phyloP scores from a whole-genome alignment of 1,140 invertebrate genomes.

The Drosophila bocki region DNA sequence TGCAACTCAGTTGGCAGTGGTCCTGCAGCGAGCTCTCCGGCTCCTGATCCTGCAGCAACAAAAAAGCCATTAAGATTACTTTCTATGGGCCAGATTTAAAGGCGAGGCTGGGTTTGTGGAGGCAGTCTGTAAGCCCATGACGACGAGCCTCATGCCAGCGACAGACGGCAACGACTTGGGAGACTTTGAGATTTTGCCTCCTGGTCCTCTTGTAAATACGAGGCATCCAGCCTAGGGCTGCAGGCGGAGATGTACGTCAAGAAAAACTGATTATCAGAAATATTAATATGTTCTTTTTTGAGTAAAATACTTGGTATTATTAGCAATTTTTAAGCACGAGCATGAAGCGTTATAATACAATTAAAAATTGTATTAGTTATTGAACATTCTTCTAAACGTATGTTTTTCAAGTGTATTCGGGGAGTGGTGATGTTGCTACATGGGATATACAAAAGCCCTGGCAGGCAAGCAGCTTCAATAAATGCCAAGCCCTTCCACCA shows the following conservation, averaged over 20 bases:
- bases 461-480: slow-evolving; percentile 44
- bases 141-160: slow-evolving; percentile 44
- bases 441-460: slow-evolving; percentile 31
- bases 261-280: neutral
- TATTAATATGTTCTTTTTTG: no score
- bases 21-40: slow-evolving; percentile 22
- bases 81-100: slow-evolving; percentile 72
- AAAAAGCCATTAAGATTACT: slow-evolving; percentile 83
- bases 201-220: slow-evolving; percentile 26
- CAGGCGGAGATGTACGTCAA: neutral
- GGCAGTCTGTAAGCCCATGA: slow-evolving; percentile 17
- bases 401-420: neutral
- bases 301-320: neutral
- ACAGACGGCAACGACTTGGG: slow-evolving; percentile 29
- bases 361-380: neutral
- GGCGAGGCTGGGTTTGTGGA: neutral
- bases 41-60: slow-evolving; percentile 40
- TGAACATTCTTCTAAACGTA: no score
- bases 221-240: slow-evolving; percentile 4
- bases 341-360: neutral
- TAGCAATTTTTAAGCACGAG: neutral
- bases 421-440: slow-evolving; percentile 11
- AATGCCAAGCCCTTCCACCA: slow-evolving; percentile 57
- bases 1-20: slow-evolving; percentile 44
- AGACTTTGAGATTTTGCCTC: slow-evolving; percentile 37